These are phyloP conservation scores for Cyrtonyx montezumae DNA, from an alignment of 2,113 vertebrate genomes.

Conservation along the genomic window DNA sequence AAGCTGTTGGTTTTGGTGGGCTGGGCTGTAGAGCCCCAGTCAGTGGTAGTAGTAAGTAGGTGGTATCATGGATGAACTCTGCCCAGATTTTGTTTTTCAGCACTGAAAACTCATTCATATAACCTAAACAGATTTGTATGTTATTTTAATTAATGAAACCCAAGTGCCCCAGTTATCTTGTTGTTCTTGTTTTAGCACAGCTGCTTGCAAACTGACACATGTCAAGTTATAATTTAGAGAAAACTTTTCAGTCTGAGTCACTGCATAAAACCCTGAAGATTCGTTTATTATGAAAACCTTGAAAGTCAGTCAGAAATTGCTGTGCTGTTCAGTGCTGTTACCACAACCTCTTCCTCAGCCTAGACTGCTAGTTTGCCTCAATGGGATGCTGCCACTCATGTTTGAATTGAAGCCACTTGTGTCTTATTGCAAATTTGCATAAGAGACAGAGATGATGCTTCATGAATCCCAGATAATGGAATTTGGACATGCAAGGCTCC, in stretches of 20 bases:
- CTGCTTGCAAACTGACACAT: slow-evolving; percentile 20
- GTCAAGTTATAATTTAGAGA: slow-evolving; percentile 53
- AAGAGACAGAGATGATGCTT: slow-evolving; percentile 67
- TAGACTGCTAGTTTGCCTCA: slow-evolving; percentile 41
- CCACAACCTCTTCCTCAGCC: slow-evolving; percentile 12
- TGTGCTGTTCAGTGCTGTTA: slow-evolving; percentile 17
- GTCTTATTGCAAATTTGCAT: slow-evolving; percentile 68
- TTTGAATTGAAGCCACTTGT: slow-evolving; percentile 66
- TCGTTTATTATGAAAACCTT: slow-evolving; percentile 50
- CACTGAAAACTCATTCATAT: background rate
- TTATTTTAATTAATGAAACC: slow-evolving; percentile 55
- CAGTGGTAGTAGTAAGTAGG: background rate
- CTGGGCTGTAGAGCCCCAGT: background rate
- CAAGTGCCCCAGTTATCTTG: slow-evolving; percentile 15
- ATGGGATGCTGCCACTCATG: slow-evolving; percentile 41
- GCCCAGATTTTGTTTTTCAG: background rate
- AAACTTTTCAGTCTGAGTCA: slow-evolving; percentile 54
- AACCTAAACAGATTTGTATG: slow-evolving; percentile 14
- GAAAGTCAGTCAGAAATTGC: slow-evolving; percentile 53
- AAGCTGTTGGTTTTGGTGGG: background rate
- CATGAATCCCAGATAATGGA: slow-evolving; percentile 64
- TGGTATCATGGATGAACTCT: background rate
- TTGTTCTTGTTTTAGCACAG: slow-evolving; percentile 36
- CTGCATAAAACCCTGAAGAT: background rate
- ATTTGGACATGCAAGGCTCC: slow-evolving; percentile 50